Evolutionary conservation across 2,797 vertebrate genomes (phyloP).

Genomic region (Passerculus sandwichensis): DNA sequence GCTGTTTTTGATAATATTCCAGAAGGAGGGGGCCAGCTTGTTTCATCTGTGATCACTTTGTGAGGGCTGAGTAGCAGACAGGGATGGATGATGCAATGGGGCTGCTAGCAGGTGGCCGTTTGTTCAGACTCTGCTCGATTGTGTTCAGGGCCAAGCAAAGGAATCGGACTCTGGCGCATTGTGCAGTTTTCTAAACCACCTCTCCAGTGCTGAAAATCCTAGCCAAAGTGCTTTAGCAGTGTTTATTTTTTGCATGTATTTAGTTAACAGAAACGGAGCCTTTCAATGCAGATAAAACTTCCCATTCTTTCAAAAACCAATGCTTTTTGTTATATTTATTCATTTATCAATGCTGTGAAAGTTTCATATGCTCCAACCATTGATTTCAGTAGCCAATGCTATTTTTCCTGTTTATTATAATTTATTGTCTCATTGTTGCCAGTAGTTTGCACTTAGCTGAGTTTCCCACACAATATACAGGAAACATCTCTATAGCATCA

Average conservation of each 20-base stretch:
- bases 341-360: conserved; percentile 77
- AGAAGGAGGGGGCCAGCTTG: neutral
- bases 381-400: conserved; percentile 79
- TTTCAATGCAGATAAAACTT: conserved; percentile 70
- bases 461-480: conserved; percentile 85
- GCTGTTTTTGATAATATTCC: neutral
- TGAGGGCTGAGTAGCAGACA: neutral
- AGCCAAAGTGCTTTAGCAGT: neutral
- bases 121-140: neutral
- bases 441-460: conserved; percentile 76
- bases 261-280: conserved; percentile 62
- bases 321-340: conserved; percentile 76
- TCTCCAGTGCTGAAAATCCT: neutral
- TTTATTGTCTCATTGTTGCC: conserved; percentile 86
- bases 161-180: neutral
- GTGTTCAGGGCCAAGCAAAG: neutral
- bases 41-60: neutral
- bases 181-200: neutral
- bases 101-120: neutral
- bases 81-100: neutral
- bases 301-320: conserved; percentile 73
- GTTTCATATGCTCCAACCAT: conserved; percentile 75
- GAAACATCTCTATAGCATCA: conserved; percentile 82
- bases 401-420: conserved; percentile 87
- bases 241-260: conserved; percentile 54